Base-by-base conservation (phyloP, 2,888 invertebrate species). In the Sepioteuthis lessoniana region DNA sequence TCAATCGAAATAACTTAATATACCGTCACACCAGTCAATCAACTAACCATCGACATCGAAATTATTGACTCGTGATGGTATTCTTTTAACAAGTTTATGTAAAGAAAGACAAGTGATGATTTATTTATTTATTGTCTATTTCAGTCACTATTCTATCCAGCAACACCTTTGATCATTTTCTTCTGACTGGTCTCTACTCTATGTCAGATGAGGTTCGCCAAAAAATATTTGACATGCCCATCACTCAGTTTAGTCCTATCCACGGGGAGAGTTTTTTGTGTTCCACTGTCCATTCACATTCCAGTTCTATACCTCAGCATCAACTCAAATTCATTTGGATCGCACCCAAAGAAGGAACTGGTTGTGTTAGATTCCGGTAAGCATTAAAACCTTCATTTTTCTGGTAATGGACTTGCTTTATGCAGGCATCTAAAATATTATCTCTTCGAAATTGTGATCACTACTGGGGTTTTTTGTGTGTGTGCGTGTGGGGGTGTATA, bases 321-420 rank as follows among this genome's bases (percentile, higher is more conserved):
- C 95, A 96, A 91, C 94, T 97, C 37, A 94, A 95, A 28, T 97
- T 97, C 95, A 95, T 96, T 42, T 97, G 97, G 97, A 95, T 96
- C 94, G 97, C 97, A 13, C 97, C 97, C 25, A 96, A 96, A n/a
- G 94, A 95, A 47, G 97, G 97, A 19, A 97, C 97, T 19, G 97
- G 97, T 46, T 97, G 97, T 95, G 96, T 97, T 90, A 97, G 96
- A 94, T 97, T 97, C 94, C 94, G 97, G 97, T 97, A 95, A 96
- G 97, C 25, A 38, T 91, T 55, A 42, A 35, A 16, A 42, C 1
- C 1, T 25, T 91, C 16, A 0, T 19, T 50, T 50, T 0, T 50
- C 13, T 1, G 19, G 16, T 19, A 50, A 50, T 13, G 19, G 19
- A 50, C 13, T 47, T 47, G 3, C 10, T 16, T 16, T 16, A 16